Conservation (phyloP, 2,113 vertebrate species). For the Ornithorhynchus anatinus region DNA sequence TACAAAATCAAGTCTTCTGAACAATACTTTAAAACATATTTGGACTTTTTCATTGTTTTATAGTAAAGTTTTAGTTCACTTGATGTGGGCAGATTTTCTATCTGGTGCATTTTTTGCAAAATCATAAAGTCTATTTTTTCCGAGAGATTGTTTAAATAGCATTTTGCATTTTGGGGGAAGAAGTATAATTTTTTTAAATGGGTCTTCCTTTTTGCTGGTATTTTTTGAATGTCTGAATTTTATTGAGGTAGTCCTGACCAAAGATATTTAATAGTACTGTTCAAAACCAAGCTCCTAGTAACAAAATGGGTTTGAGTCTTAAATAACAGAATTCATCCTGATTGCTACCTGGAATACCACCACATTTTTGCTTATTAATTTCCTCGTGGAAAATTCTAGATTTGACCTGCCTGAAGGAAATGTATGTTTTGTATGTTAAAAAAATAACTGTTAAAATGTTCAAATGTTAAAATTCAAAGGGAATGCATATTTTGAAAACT, state of each 20-base stretch:
- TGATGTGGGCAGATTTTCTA: conserved; percentile 25
- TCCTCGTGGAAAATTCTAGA: conserved; percentile 23
- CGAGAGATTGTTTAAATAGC: conserved; percentile 24
- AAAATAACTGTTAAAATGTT: conserved; percentile 20
- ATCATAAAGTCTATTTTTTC: conserved; percentile 37
- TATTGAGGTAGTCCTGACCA: conserved; percentile 6
- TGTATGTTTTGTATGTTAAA: conserved; percentile 43
- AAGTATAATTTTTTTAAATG: neutral
- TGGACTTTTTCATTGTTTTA: neutral
- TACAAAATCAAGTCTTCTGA: conserved; percentile 28
- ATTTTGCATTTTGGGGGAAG: conserved; percentile 7
- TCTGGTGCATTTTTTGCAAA: conserved; percentile 20
- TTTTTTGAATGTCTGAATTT: conserved; percentile 31
- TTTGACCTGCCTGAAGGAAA: conserved; percentile 32
- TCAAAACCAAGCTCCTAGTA: neutral
- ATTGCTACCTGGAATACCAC: conserved; percentile 19
- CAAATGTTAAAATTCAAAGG: neutral
- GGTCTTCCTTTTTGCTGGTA: neutral
- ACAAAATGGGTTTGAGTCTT: neutral
- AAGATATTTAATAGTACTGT: neutral
- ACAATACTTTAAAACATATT: neutral
- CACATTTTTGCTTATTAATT: conserved; percentile 1
- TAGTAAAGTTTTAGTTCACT: conserved; percentile 26
- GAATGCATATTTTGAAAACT: neutral
- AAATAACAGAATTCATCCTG: conserved; percentile 18